These are phyloP conservation scores for Enteromius fasciolatus DNA, from an alignment of 2,797 vertebrate species.

Conservation along the genomic window DNA sequence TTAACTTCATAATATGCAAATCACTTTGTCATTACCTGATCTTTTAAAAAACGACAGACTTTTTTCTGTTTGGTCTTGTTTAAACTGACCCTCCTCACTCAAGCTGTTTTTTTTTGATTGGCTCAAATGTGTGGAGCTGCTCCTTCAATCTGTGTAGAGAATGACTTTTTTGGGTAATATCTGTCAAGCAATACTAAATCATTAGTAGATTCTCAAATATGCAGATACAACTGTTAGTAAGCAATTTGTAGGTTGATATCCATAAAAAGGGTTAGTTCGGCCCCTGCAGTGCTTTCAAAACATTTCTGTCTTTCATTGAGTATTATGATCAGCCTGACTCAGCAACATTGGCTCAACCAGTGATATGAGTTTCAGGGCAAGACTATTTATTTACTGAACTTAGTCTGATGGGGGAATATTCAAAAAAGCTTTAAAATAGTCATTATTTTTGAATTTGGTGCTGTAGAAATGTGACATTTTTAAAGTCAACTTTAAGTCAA, in stretches of 20 bases:
- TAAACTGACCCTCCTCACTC: not conserved
- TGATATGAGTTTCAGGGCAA: not conserved
- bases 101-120: not conserved
- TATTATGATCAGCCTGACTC: not conserved
- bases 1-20: not conserved
- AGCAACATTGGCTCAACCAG: not conserved
- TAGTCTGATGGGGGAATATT: not conserved
- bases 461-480: not conserved
- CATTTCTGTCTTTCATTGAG: not conserved
- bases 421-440: not conserved
- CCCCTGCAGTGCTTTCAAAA: constrained; percentile 1
- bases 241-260: not conserved
- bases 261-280: not conserved
- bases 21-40: not conserved
- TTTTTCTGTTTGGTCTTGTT: not conserved
- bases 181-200: not conserved
- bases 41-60: not conserved
- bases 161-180: not conserved
- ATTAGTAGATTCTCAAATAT: constrained; percentile 2
- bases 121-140: not conserved
- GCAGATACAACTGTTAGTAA: not conserved
- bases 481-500: not conserved
- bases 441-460: not conserved
- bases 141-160: not conserved
- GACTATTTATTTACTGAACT: constrained; percentile 10